phyloP scores from a whole-genome alignment of 2,888 invertebrate species.

The Idaea aversata region DNA sequence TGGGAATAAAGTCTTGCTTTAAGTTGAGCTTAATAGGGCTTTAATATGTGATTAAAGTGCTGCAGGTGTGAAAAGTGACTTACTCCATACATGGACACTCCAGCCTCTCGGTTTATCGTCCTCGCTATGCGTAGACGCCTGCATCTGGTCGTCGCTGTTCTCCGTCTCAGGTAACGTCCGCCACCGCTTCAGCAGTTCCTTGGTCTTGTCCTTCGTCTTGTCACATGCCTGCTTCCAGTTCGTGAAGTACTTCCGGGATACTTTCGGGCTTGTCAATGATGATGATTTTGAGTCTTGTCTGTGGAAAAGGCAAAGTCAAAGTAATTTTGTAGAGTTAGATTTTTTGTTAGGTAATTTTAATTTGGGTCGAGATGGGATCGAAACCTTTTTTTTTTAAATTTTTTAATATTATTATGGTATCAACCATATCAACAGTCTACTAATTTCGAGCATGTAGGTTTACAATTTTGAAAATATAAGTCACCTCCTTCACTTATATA shows the following conservation, averaged over 20 bases:
- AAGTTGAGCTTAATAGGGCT: too few species aligned
- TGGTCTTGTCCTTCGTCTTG: constrained; percentile 86
- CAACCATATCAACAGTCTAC: too few species aligned
- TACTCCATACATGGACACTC: constrained; percentile 90
- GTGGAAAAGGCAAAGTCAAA: constrained; percentile 20
- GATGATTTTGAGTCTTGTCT: constrained; percentile 70
- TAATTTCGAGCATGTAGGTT: too few species aligned
- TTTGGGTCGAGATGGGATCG: too few species aligned
- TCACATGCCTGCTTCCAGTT: constrained; percentile 89
- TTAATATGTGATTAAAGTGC: too few species aligned
- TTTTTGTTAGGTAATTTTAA: too few species aligned
- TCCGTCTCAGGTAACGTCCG: constrained; percentile 83
- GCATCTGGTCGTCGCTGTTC: constrained; percentile 55
- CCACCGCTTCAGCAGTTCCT: constrained; percentile 86
- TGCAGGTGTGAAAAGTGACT: too few species aligned
- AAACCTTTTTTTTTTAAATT: too few species aligned
- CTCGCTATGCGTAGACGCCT: constrained; percentile 55
- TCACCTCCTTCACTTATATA: too few species aligned
- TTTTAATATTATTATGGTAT: too few species aligned
- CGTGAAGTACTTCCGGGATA: constrained; percentile 85
- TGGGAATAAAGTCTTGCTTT: too few species aligned
- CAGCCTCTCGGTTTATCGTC: constrained; percentile 82
- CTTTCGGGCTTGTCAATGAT: constrained; percentile 75
- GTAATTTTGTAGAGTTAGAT: not conserved
- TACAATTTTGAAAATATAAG: too few species aligned